Conservation (phyloP, 2,113 vertebrate genomes). For the Malurus alboscapulatus region DNA sequence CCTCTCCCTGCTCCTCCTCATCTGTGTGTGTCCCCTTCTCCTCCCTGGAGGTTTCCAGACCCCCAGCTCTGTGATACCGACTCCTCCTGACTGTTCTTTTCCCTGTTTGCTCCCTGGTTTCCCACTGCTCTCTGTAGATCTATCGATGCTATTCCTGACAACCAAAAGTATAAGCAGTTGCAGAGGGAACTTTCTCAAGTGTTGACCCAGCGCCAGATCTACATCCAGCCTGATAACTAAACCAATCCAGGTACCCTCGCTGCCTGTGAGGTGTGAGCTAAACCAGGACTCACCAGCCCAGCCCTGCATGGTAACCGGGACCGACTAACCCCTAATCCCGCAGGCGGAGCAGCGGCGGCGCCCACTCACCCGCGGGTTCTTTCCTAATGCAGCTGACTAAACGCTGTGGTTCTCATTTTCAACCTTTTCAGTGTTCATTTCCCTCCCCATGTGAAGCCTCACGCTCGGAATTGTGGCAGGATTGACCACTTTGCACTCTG, state of each 20-base stretch:
- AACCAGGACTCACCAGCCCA: slow-evolving; percentile 70
- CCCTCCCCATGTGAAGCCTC: not conserved
- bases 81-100: slow-evolving; percentile 40
- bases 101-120: slow-evolving; percentile 48
- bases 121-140: slow-evolving; percentile 86
- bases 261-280: slow-evolving; percentile 68
- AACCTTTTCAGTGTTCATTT: not conserved
- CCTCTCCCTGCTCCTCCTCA: not conserved
- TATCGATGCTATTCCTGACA: slow-evolving; percentile 97
- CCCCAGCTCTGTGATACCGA: not conserved
- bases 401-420: not conserved
- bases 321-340: slow-evolving; percentile 67
- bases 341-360: not conserved
- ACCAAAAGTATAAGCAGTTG: slow-evolving; percentile 98
- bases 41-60: not conserved
- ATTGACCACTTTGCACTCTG: not conserved
- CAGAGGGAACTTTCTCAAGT: slow-evolving; percentile 99
- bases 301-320: slow-evolving; percentile 31
- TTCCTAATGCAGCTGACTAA: not conserved
- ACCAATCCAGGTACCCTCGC: slow-evolving; percentile 83
- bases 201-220: slow-evolving; percentile 98
- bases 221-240: slow-evolving; percentile 96
- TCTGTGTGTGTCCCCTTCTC: not conserved
- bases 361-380: not conserved
- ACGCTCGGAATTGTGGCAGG: not conserved